Conservation (phyloP, 2,797 vertebrate species). For the Atherinosoma microstoma region DNA sequence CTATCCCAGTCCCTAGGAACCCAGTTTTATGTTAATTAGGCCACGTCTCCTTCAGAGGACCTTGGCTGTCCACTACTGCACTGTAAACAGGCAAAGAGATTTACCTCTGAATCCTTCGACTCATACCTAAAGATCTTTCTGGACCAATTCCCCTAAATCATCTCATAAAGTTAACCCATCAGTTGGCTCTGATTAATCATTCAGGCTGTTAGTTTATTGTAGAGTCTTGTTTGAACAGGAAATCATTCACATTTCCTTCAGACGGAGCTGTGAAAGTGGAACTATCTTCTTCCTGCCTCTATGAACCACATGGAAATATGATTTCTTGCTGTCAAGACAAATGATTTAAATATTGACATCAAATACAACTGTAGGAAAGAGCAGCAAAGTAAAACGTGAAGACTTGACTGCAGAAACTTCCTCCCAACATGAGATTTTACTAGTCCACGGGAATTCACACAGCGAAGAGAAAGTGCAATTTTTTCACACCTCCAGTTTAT, state of each 20-base stretch:
- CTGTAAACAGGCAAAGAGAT: slow-evolving; percentile 86
- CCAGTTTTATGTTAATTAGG: slow-evolving; percentile 93
- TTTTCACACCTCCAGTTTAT: slow-evolving; percentile 49
- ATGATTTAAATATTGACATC: slow-evolving; percentile 83
- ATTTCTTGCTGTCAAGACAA: slow-evolving; percentile 69
- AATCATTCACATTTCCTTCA: slow-evolving; percentile 68
- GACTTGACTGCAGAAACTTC: slow-evolving; percentile 41
- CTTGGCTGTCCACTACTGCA: slow-evolving; percentile 89
- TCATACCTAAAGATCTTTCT: slow-evolving; percentile 48
- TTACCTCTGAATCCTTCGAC: slow-evolving; percentile 62
- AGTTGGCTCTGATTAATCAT: slow-evolving; percentile 69
- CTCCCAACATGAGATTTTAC: slow-evolving; percentile 37
- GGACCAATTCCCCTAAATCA: slow-evolving; percentile 59
- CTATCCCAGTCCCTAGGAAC: slow-evolving; percentile 81
- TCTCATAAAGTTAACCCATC: slow-evolving; percentile 66
- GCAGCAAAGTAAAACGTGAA: slow-evolving; percentile 60
- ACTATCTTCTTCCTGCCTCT: slow-evolving; percentile 70
- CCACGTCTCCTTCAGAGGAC: slow-evolving; percentile 91
- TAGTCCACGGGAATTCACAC: slow-evolving; percentile 44
- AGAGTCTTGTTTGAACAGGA: slow-evolving; percentile 75
- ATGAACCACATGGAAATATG: slow-evolving; percentile 64
- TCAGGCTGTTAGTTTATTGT: slow-evolving; percentile 73
- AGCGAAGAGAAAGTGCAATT: slow-evolving; percentile 46
- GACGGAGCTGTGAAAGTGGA: slow-evolving; percentile 67
- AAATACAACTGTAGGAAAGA: slow-evolving; percentile 63